A percentile compares a stretch with the other conserved stretches of the same genome.
Conservation (phyloP, 2,797 vertebrate species). For the Megalops cyprinoides region DNA sequence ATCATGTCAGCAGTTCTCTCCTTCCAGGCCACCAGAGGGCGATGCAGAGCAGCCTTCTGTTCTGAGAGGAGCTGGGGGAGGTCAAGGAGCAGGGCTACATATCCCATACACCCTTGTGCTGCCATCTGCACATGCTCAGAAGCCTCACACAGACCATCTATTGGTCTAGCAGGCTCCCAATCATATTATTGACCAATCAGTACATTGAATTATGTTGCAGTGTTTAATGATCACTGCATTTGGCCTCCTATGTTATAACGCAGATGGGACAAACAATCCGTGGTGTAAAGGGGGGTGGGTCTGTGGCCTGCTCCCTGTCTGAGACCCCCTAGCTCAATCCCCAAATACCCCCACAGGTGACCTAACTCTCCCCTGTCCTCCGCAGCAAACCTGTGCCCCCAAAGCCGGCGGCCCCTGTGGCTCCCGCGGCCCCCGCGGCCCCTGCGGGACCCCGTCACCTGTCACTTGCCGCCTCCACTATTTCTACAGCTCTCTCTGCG, state of each 20-base stretch:
- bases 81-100: neutral
- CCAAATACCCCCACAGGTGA: slow-evolving; percentile 16
- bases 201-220: neutral
- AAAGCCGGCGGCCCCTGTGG: slow-evolving; percentile 30
- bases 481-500: slow-evolving; percentile 72
- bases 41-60: neutral
- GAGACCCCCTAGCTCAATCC: neutral
- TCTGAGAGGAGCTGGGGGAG: neutral
- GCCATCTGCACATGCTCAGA: neutral
- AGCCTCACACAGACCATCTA: neutral
- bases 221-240: neutral
- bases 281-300: neutral
- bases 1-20: slow-evolving; percentile 20
- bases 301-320: neutral
- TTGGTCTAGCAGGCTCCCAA: neutral
- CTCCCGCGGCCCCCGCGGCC: slow-evolving; percentile 54
- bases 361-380: slow-evolving; percentile 64
- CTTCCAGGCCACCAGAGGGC: slow-evolving; percentile 16
- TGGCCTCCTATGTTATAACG: neutral
- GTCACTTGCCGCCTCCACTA: slow-evolving; percentile 70
- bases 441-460: slow-evolving; percentile 65
- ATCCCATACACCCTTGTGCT: neutral
- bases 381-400: slow-evolving; percentile 59
- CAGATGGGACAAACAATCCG: neutral
- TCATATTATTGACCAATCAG: too few relatives aligned